Conservation (phyloP, 2,797 vertebrate genomes). For the Synaphobranchus kaupii region DNA sequence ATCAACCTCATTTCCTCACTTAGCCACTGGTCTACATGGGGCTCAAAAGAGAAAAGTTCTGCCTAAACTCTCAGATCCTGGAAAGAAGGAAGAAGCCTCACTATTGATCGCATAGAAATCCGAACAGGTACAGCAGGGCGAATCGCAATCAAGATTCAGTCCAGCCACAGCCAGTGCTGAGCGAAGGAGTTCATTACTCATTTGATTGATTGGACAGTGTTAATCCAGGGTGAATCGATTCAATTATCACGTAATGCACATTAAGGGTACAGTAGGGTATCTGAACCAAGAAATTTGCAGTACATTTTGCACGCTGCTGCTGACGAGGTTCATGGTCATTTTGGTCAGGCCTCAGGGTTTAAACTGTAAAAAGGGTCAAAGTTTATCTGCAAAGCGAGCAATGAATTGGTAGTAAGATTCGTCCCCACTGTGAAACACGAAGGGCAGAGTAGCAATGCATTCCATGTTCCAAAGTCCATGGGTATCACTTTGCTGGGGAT, state of each 20-base stretch:
- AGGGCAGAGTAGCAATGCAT: not conserved
- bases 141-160: not conserved
- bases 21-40: not conserved
- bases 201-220: not conserved
- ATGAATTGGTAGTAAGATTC: not conserved
- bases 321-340: not conserved
- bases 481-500: not conserved
- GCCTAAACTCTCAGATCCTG: not conserved
- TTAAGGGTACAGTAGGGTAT: not conserved
- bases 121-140: not conserved
- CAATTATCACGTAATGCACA: not conserved
- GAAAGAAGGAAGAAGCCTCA: not conserved
- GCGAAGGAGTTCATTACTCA: not conserved
- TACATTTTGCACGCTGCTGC: not conserved
- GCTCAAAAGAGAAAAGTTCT: not conserved
- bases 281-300: not conserved
- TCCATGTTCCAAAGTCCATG: not conserved
- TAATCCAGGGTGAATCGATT: not conserved
- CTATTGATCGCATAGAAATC: not conserved
- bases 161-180: not conserved
- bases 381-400: too few relatives aligned
- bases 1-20: not conserved
- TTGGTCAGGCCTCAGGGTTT: too few relatives aligned
- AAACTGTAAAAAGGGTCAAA: too few relatives aligned
- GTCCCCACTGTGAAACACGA: not conserved